These are phyloP conservation scores for Dryas iulia DNA, from an alignment of 1,140 invertebrate genomes.

Conservation along the genomic window DNA sequence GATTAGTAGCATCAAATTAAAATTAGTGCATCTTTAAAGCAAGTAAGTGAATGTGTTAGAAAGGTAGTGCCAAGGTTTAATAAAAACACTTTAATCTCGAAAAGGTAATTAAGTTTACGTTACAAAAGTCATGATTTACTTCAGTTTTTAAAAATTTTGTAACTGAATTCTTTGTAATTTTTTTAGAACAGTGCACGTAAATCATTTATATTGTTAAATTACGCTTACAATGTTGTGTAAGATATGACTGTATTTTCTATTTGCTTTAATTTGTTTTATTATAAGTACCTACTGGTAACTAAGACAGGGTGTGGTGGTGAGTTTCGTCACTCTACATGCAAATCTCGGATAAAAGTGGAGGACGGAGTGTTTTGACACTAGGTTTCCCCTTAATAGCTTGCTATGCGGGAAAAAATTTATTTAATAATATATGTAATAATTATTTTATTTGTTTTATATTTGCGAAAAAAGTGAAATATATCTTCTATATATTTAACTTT, in stretches of 20 bases:
- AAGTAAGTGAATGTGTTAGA: constrained; percentile 49
- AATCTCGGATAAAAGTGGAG: too few relatives aligned
- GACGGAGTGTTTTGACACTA: too few relatives aligned
- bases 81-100: constrained; percentile 23
- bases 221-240: neutral
- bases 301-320: too few relatives aligned
- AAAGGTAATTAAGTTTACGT: constrained; percentile 42
- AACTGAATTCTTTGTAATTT: too few relatives aligned
- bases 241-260: neutral
- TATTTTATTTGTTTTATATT: neutral
- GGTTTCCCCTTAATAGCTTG: too few relatives aligned
- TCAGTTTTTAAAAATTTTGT: neutral
- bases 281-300: too few relatives aligned
- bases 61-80: constrained; percentile 50
- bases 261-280: too few relatives aligned
- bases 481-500: neutral
- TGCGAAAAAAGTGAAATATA: too few relatives aligned
- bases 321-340: too few relatives aligned
- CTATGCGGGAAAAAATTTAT: too few relatives aligned
- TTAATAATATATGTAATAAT: neutral
- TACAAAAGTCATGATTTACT: constrained; percentile 4
- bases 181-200: neutral
- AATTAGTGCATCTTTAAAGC: constrained; percentile 18
- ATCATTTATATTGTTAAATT: neutral
- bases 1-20: constrained; percentile 14